Evolutionary conservation across 2,113 vertebrate genomes (phyloP).

Genomic region (Triplophysa dalaica): DNA sequence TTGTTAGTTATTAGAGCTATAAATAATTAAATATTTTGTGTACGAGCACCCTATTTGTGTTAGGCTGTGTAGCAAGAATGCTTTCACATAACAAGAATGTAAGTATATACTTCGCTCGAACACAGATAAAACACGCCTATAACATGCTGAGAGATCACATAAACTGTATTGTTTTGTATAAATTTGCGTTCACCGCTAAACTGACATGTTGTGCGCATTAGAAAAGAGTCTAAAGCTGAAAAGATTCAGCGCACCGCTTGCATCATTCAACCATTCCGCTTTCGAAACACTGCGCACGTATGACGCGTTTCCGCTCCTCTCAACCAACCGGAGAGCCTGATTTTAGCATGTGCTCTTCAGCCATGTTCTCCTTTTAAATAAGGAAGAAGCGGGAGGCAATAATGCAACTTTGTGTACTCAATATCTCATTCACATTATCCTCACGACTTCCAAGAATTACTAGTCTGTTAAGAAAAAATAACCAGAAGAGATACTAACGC

Average conservation of each 20-base stretch:
- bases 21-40: not conserved
- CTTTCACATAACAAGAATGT: no score
- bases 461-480: conserved; percentile 43
- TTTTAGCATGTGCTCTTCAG: conserved; percentile 60
- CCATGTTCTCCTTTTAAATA: conserved; percentile 85
- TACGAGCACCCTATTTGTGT: no score
- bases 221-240: not conserved
- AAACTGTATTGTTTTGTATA: no score
- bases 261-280: conserved; percentile 47
- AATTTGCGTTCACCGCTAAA: no score
- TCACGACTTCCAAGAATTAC: conserved; percentile 31
- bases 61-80: no score
- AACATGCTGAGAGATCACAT: no score
- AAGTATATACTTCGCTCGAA: no score
- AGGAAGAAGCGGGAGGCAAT: conserved; percentile 84
- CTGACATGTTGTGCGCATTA: not conserved
- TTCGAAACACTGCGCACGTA: conserved; percentile 41
- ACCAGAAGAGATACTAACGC: not conserved
- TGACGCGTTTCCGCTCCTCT: not conserved
- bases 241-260: not conserved
- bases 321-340: conserved; percentile 66
- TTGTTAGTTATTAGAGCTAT: not conserved
- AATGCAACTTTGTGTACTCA: conserved; percentile 65
- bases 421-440: conserved; percentile 55
- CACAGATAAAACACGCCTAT: no score